A percentile compares a stretch with the other conserved stretches of the same genome.
These are phyloP conservation scores for Melieria crassipennis DNA, from an alignment of 2,888 invertebrate species.

Conservation along the genomic window DNA sequence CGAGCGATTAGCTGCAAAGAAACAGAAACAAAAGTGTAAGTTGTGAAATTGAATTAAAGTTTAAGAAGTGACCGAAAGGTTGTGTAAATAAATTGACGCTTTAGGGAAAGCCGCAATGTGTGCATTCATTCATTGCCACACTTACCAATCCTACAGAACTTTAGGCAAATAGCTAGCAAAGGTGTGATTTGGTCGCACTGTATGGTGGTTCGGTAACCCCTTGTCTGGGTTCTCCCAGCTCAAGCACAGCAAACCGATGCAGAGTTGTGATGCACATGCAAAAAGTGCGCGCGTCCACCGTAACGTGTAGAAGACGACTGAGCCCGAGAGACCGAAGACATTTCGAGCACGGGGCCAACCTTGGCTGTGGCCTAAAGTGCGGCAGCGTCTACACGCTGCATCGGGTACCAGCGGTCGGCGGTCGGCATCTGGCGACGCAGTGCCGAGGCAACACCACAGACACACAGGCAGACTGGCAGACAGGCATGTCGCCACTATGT, in stretches of 20 bases:
- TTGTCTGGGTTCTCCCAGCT: too few species aligned
- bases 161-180: not conserved
- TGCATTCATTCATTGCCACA: not conserved
- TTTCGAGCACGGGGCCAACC: conserved; percentile 49
- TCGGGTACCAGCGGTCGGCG: not conserved
- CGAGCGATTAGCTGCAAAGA: too few species aligned
- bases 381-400: conserved; percentile 31
- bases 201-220: too few species aligned
- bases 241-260: not conserved
- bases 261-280: not conserved
- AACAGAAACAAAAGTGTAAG: too few species aligned
- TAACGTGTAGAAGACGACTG: conserved; percentile 58
- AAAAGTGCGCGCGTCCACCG: conserved; percentile 41
- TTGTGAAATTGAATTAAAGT: not conserved
- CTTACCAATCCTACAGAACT: not conserved
- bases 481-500: conserved; percentile 61
- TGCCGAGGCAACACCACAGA: not conserved
- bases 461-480: conserved; percentile 30
- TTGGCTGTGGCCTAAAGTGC: conserved; percentile 41
- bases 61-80: not conserved
- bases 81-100: not conserved
- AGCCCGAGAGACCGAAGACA: conserved; percentile 34
- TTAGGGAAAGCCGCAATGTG: not conserved
- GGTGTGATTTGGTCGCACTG: too few species aligned
- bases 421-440: not conserved